Evolutionary conservation across 2,113 vertebrate genomes (phyloP), one percentile per base, ranked within the genome.

Genomic region (Dromaius novaehollandiae): DNA sequence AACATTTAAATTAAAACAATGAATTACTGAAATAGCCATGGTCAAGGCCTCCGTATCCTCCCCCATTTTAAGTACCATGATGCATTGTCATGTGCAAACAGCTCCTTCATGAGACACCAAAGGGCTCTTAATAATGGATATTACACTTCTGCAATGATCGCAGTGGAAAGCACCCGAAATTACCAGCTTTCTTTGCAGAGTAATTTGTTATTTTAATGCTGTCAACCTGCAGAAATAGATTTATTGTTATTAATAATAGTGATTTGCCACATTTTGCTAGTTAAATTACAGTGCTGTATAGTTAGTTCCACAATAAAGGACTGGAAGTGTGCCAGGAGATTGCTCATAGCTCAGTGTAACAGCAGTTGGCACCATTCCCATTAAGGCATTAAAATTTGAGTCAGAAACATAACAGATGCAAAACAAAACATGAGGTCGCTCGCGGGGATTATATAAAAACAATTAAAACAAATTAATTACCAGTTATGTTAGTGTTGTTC

Each of bases 391-490:
- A 97, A 96, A 97, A 96, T 97, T 94, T 94, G 97, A 97, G 97
- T 97, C 97, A 97, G 97, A 98, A 97, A 97, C 94, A 96, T 95
- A 97, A 96, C 96, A 96, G 97, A 97, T 97, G 96, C 96, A 97
- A 98, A 98, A 97, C 97, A 97, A 98, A 98, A 96, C 97, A 97
- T 58, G 89, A 97, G 97, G 95, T 97, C 77, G 95, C 97, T 97
- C 91, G 32, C 73, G 89, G 96, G 97, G 97, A 97, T 97, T 96
- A 96, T 95, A 96, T 96, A 97, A 97, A 98, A 97, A 97, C 97
- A 96, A 96, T 97, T 97, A 98, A 97, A 98, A 96, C 97, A 97
- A 97, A 98, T 97, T 98, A 97, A 97, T 97, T 97, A 97, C 92
- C 94, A 97, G 97, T 97, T 97, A 96, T 82, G 95, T 97, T 95